Conservation (phyloP, 2,797 vertebrate genomes). For the Phrynocephalus forsythii region DNA sequence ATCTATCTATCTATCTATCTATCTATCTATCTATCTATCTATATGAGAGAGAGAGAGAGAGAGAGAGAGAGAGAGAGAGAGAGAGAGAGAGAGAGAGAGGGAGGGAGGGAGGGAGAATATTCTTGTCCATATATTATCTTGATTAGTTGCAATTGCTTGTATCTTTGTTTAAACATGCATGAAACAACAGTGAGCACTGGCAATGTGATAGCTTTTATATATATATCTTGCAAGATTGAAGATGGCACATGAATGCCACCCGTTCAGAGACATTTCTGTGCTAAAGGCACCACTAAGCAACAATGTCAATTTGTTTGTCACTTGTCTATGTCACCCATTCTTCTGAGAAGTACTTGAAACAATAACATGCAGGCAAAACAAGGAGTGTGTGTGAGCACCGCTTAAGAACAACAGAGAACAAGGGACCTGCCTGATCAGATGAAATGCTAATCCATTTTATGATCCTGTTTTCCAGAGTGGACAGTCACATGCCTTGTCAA, state of each 20-base stretch:
- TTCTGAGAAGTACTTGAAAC: slow-evolving; percentile 3
- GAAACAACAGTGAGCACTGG: not conserved
- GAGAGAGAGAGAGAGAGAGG: no score
- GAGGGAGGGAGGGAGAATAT: no score
- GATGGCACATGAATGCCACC: slow-evolving; percentile 18
- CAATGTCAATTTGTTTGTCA: slow-evolving; percentile 25
- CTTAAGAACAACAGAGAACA: not conserved
- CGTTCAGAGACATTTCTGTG: not conserved
- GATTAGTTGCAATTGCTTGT: not conserved
- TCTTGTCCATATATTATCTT: not conserved
- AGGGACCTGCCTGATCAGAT: not conserved
- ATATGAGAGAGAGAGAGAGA: no score
- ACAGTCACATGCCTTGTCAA: not conserved
- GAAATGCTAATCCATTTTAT: not conserved
- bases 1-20: no score
- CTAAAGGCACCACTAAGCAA: slow-evolving; percentile 22
- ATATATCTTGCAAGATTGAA: not conserved
- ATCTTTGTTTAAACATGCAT: not conserved
- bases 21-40: no score
- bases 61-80: no score
- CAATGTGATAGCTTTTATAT: not conserved
- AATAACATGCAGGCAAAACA: not conserved
- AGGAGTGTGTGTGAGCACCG: not conserved
- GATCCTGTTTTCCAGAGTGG: not conserved
- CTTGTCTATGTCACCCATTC: slow-evolving; percentile 13